phyloP scores from a whole-genome alignment of 2,797 vertebrate genomes.

The Dicrostonyx torquatus region DNA sequence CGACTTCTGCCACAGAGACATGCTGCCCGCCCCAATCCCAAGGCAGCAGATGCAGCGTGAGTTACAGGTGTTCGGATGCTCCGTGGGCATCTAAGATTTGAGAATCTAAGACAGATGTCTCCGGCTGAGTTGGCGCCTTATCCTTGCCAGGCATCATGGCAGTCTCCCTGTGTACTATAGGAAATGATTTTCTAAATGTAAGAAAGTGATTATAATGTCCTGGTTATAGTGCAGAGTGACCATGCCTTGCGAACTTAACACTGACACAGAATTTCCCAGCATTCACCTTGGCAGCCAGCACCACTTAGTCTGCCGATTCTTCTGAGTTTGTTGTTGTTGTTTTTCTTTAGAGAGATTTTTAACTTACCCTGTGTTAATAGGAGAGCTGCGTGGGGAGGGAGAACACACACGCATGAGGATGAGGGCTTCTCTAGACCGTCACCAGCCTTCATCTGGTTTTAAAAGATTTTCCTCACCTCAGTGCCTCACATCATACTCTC shows the following conservation, averaged over 20 bases:
- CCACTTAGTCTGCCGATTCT: background rate
- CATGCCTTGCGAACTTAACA: background rate
- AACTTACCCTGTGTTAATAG: background rate
- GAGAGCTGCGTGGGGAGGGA: background rate
- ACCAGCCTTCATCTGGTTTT: background rate
- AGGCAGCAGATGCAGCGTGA: background rate
- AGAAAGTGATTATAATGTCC: background rate
- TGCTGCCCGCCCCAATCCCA: background rate
- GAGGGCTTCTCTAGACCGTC: background rate
- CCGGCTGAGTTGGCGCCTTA: background rate
- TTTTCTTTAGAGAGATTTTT: background rate
- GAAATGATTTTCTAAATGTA: constrained; percentile 9
- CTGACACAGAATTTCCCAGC: background rate
- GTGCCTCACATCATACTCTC: background rate
- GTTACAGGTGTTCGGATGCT: background rate
- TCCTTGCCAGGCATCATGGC: background rate
- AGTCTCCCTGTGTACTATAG: background rate
- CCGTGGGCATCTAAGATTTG: background rate
- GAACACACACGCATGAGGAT: rapidly evolving
- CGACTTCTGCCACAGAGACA: background rate
- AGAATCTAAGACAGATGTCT: too few relatives aligned
- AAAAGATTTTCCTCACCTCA: background rate
- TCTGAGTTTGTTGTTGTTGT: too few relatives aligned
- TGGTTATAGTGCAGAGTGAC: background rate
- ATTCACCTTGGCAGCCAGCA: background rate